phyloP scores from a whole-genome alignment of 2,888 invertebrate genomes.

The Magallana nippona region DNA sequence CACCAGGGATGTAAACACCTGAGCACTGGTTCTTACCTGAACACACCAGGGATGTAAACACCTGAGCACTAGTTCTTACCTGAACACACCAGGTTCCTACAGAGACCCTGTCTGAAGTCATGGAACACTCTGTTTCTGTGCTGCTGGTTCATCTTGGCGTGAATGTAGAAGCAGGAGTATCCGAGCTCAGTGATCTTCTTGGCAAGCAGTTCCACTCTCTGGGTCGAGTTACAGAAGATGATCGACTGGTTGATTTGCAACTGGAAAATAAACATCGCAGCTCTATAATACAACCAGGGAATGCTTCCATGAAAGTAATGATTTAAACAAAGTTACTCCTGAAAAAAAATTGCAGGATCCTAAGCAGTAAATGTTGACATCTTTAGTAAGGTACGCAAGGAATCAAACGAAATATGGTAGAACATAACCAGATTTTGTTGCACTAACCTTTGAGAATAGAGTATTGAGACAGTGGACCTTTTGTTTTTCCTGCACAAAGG shows the following conservation, averaged over 20 bases:
- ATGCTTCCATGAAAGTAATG: not conserved
- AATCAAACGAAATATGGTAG: no score
- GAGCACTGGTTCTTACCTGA: slow-evolving; percentile 64
- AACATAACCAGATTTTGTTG: not conserved
- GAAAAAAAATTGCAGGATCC: not conserved
- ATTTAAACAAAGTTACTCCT: not conserved
- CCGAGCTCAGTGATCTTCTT: slow-evolving; percentile 99
- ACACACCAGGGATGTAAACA: slow-evolving; percentile 85
- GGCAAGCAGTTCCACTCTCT: slow-evolving; percentile 98
- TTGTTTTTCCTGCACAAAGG: slow-evolving; percentile 99
- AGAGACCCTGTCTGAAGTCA: slow-evolving; percentile 98
- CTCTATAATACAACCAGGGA: not conserved
- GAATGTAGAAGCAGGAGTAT: slow-evolving; percentile 99
- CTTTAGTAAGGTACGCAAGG: no score
- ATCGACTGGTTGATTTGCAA: slow-evolving; percentile 99
- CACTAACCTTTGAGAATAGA: slow-evolving; percentile 94
- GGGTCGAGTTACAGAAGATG: slow-evolving; percentile 99
- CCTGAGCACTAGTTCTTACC: slow-evolving; percentile 77
- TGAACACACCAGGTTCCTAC: slow-evolving; percentile 94
- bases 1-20: no score
- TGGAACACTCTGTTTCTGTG: slow-evolving; percentile 98
- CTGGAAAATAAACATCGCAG: slow-evolving; percentile 82
- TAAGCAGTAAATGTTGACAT: no score
- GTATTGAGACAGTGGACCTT: slow-evolving; percentile 99
- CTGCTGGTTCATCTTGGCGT: slow-evolving; percentile 99